Base-by-base conservation (phyloP, 1,140 invertebrate species). In the Macrosteles quadrilineatus region DNA sequence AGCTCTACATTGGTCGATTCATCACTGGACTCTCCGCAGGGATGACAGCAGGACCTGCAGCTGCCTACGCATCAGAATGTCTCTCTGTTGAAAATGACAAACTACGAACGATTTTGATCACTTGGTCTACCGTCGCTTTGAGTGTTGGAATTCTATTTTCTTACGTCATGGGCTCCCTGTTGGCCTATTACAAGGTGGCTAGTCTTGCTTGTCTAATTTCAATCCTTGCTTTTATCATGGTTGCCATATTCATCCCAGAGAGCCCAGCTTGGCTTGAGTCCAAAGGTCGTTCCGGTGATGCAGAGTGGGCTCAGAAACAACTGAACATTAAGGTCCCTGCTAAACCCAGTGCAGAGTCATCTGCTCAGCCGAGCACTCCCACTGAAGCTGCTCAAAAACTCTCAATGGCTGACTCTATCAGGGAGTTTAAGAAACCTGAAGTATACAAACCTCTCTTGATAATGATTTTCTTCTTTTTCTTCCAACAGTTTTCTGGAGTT, bases 401-500 rank as follows among this genome's bases (percentile, higher is more conserved):
- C 1, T 40, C 71, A 1, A 21, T 65, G 9, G 66, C 64, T 2
- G 65, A 72, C 1, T 67, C 67, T n/a, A 67, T 72, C 27, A 65
- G 70, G 66, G 73, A 76, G 43, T 63, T 75, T 2, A 21, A 67
- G 27, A 73, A 72, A 23, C 75, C 76, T 19, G 72, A 75, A 69
- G 76, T 71, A 2, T 76, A 75, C 70, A 87, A 86, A 73, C 86
- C 87, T 1, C 72, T 85, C 0, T 45, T 81, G 0, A 82, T 87
- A 9, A 78, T 87, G 2, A 45, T 83, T 0, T 50, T 80, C 1
- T 77, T 87, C 31, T 83, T 87, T 71, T 55, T 83, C 0, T 80
- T 86, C 9, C 87, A 88, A 77, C 86, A 88, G 76, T 75, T 86
- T 1, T 83, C 84, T 1, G 87, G 86, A 6, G 80, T 81, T 36